Base-by-base conservation (phyloP, 2,113 vertebrate species). In the Pycnonotus jocosus region DNA sequence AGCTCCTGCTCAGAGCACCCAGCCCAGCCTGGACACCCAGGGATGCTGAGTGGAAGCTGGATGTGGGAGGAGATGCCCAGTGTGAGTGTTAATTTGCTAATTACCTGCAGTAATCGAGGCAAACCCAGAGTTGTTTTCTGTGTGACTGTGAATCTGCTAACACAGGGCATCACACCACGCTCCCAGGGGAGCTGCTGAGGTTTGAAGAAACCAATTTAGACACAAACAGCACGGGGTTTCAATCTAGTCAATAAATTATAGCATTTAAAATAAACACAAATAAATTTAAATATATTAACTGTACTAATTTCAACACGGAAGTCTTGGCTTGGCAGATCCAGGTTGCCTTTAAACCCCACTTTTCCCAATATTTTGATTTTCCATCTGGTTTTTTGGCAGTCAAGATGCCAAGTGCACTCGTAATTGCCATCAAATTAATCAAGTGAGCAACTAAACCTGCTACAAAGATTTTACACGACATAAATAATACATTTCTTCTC, bases 1-100 rank as follows among this genome's bases (percentile, higher is more conserved):
- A 17, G 12, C 7, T 8, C 37, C 47, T 24, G 22, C 76, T 8
- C 80, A 5, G 7, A 28, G 53, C 60, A 13, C 1, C 6, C 0
- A 0, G 14, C 0, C 11, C 31, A 2, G n/a, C 9, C 15, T 14
- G 64, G 8, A 1, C 4, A 12, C 5, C 7, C 33, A 9, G 18
- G 42, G 35, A 12, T 4, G 11, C n/a, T 2, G 19, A 3, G 10
- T 0, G 16, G 13, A 7, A 21, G 12, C 2, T 3, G 11, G 12
- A 8, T 0, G 35, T 2, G 44, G 15, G 22, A 35, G 20, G n/a
- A 22, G 12, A 45, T 2, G 38, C 17, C 48, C 37, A 9, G 11
- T 27, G 33, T 10, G 27, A 60, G 27, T 3, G 30, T 9, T 28
- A 31, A 19, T 83, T 73, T 15, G 47, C 0, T 18, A 61, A 45